These are phyloP conservation scores for Ormyrus nitidulus DNA, from an alignment of 2,888 invertebrate species.

Conservation along the genomic window DNA sequence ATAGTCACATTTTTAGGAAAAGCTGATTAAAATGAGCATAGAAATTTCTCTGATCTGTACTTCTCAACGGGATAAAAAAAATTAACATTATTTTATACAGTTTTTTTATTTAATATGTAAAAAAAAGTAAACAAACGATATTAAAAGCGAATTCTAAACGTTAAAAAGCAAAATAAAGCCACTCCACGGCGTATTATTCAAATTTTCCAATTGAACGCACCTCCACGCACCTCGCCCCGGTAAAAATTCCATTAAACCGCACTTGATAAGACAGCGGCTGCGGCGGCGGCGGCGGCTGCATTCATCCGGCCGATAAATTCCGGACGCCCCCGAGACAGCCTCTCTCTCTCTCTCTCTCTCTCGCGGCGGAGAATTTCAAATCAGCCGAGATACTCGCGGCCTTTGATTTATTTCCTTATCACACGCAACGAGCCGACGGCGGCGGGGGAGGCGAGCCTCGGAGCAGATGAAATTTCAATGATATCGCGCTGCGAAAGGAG, in stretches of 20 bases:
- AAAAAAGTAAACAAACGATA: too few species aligned
- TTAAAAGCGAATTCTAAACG: too few species aligned
- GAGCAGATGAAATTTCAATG: conserved; percentile 61
- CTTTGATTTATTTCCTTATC: conserved; percentile 68
- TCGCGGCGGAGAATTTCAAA: conserved; percentile 43
- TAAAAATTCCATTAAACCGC: conserved; percentile 30
- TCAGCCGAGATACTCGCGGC: conserved; percentile 41
- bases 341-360: conserved; percentile 6
- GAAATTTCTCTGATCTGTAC: too few species aligned
- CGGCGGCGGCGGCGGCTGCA: too few species aligned
- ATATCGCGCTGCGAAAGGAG: conserved; percentile 56
- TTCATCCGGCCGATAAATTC: conserved; percentile 39
- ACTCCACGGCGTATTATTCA: neutral
- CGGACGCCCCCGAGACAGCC: conserved; percentile 4
- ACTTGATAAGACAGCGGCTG: neutral
- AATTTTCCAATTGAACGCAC: conserved; percentile 12
- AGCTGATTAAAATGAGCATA: too few species aligned
- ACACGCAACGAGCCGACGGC: conserved; percentile 55
- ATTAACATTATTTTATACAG: too few species aligned
- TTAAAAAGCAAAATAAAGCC: too few species aligned
- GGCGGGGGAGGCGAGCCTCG: conserved; percentile 25
- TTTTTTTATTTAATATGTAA: too few species aligned
- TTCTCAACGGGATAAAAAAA: too few species aligned
- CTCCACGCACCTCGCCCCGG: neutral
- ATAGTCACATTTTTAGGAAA: too few species aligned